Base-by-base conservation (phyloP, 2,113 vertebrate species). In the Menura novaehollandiae region DNA sequence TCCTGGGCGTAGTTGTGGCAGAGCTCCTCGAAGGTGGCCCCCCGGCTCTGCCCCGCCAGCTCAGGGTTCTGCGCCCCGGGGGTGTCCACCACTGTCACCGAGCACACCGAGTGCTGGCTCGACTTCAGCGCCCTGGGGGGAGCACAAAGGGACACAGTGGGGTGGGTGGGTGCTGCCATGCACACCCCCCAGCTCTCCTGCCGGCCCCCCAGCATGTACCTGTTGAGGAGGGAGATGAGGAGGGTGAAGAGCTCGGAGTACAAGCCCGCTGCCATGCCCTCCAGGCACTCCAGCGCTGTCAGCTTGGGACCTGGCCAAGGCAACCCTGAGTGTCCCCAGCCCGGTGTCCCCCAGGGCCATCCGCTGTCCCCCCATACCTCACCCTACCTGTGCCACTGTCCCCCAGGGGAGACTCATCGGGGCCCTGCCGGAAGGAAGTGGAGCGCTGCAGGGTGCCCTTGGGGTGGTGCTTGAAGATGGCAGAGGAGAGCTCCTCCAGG, bases 1-100 rank as follows among this genome's bases (percentile, higher is more conserved):
- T 99, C 99, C 97, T 99, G 99, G 46, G 99, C 96, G 2, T 99
- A 99, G 98, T 99, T 99, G 94, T 99, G 99, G 96, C 99, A 99
- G 49, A 99, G 98, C 95, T 99, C 99, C 95, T 99, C 99, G 2
- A 99, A 99, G 46, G 99, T 99, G 96, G 99, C 99, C 3, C 98
- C 99, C 0, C 99, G 98, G 66, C 98, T 98, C 11, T 98, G 98
- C 51, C 99, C 98, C 0, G 98, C 98, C 92, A 98, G 96, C 60
- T 98, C 98, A 0, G 99, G 99, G 97, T 99, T 99, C 98, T 99
- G 99, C 16, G 99, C 99, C 81, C 99, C 99, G 0, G 99, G 99
- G 5, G 99, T 99, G 97, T 99, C 99, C 97, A 99, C 99, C 14
- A 99, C 98, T 1, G 99, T 98, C 97, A 99, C 98, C 0, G 99